Base-by-base conservation (phyloP, 2,113 vertebrate species). In the Corvus moneduloides region DNA sequence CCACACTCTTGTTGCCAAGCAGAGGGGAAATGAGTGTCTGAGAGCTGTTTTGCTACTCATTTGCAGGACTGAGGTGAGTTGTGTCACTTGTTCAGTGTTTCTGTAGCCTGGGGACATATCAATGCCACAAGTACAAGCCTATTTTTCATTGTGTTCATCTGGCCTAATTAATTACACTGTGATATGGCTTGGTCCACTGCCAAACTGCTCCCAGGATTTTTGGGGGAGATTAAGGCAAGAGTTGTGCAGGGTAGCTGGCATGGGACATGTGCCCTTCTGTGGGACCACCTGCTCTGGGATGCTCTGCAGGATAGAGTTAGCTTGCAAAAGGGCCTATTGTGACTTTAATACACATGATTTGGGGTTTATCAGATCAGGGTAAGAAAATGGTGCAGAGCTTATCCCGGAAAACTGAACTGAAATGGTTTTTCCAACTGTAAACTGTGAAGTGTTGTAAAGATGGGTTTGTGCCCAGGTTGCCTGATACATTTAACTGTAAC, bases 201-300 rank as follows among this genome's bases (percentile, higher is more conserved):
- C 46, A 75, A 79, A 41, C 27, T 20, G 11, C 16, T 62, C 39
- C 61, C 39, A 13, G 28, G 16, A 7, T 66, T 19, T 72, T 48
- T 28, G 23, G 44, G 22, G 43, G 26, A 46, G 32, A 13, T 30
- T 27, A 68, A 49, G 17, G 8, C 52, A 15, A 7, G 62, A 85
- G 16, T 37, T 41, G 30, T 64, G 49, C 27, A 41, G 20, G 1
- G 1, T 17, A 32, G 22, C 32, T 94, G 52, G 15, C 9, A 6
- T 4, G 59, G 37, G 12, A 9, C 0, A 0, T 2, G 1, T 44
- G 39, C 5, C 41, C 43, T 64, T 8, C 0, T 11, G 18, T 56
- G 41, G 18, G 24, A 49, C 21, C 7, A 4, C 6, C 11, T 54
- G 22, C 49, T 82, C 52, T 72, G 44, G 33, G 18, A 27, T n/a